Evolutionary conservation across 2,888 invertebrate genomes (phyloP).

Genomic region (Chesias legatella): DNA sequence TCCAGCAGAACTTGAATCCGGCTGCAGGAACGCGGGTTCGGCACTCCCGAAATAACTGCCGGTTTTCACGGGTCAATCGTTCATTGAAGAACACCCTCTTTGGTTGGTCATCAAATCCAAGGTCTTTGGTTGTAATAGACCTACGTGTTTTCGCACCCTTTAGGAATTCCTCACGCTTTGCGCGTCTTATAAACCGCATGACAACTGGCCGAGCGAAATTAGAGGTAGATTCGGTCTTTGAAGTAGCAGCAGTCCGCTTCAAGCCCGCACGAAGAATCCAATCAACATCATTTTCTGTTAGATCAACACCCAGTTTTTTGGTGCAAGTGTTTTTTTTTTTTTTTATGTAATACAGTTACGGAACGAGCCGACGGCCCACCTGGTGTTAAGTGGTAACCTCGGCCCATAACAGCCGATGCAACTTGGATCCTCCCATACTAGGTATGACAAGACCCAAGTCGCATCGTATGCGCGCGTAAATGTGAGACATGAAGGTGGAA

Average conservation of each 20-base stretch:
- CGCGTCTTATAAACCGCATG: not conserved
- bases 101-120: not conserved
- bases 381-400: too few species aligned
- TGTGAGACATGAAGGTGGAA: too few species aligned
- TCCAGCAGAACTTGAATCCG: conserved; percentile 1
- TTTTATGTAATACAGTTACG: too few species aligned
- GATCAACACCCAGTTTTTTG: not conserved
- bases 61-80: not conserved
- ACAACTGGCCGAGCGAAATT: not conserved
- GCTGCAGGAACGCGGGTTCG: not conserved
- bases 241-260: not conserved
- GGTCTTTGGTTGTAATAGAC: not conserved
- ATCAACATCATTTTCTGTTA: not conserved
- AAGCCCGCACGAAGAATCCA: not conserved
- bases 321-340: too few species aligned
- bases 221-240: not conserved
- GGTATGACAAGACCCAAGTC: too few species aligned
- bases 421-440: too few species aligned
- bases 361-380: too few species aligned
- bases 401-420: too few species aligned
- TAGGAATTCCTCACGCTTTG: not conserved
- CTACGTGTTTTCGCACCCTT: not conserved
- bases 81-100: not conserved
- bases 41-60: conserved; percentile 1
- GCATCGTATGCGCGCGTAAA: too few species aligned